phyloP scores from a whole-genome alignment of 2,113 vertebrate species.

The Ancistrus triradiatus region DNA sequence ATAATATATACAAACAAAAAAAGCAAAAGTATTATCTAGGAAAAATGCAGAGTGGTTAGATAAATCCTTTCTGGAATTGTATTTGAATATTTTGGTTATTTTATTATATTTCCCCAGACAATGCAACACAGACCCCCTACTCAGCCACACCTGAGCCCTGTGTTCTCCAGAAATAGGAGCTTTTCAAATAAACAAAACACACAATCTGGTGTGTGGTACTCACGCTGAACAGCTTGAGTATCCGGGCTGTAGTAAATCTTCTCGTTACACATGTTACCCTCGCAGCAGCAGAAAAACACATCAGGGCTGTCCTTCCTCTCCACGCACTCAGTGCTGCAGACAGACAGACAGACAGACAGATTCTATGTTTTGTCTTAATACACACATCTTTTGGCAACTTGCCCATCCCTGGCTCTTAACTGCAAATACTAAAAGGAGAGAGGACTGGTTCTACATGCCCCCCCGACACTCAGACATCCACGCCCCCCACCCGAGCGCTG shows the following conservation, averaged over 20 bases:
- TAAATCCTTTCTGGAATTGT: too few species aligned
- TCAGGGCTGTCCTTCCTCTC: constrained; percentile 94
- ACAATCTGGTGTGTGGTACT: constrained; percentile 62
- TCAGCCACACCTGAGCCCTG: too few species aligned
- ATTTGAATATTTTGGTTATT: too few species aligned
- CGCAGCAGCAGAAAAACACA: constrained; percentile 98
- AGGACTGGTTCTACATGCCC: constrained; percentile 7
- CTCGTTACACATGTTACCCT: constrained; percentile 96
- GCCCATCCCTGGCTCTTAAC: background rate
- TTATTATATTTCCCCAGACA: too few species aligned
- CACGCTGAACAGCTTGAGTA: constrained; percentile 74
- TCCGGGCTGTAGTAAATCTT: constrained; percentile 88
- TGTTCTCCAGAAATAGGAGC: too few species aligned
- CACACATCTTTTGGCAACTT: background rate
- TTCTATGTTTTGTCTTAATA: background rate
- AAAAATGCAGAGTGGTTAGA: too few species aligned
- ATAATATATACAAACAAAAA: too few species aligned
- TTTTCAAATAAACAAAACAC: too few species aligned
- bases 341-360: background rate
- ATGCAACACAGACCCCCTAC: too few species aligned
- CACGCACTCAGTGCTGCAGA: constrained; percentile 84
- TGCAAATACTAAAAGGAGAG: constrained; percentile 5
- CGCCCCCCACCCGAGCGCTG: background rate
- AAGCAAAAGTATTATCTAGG: too few species aligned
- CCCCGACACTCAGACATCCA: background rate